Percentiles rank a stretch among this genome's conserved stretches.
These are phyloP conservation scores for Diarsia brunnea DNA, from an alignment of 2,888 invertebrate genomes.

Conservation along the genomic window DNA sequence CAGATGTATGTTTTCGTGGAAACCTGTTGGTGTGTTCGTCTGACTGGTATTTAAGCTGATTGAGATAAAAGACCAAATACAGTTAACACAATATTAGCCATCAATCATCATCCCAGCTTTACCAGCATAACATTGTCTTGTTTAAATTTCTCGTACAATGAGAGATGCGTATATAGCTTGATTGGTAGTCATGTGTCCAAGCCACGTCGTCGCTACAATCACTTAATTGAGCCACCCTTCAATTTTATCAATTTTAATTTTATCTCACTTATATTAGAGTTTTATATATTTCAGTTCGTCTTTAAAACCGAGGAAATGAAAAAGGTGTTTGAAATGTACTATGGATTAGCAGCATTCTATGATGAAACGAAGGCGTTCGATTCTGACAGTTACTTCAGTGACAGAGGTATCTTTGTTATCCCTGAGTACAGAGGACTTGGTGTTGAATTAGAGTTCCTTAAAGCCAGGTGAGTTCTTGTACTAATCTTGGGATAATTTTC, in stretches of 20 bases:
- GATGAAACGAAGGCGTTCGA: slow-evolving; percentile 57
- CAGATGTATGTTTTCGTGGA: not conserved
- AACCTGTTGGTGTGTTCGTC: not conserved
- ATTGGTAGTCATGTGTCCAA: too few relatives aligned
- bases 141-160: too few relatives aligned
- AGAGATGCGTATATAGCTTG: too few relatives aligned
- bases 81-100: too few relatives aligned
- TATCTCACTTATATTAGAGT: too few relatives aligned
- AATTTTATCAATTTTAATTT: too few relatives aligned
- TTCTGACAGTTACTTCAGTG: slow-evolving; percentile 62
- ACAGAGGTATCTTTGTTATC: slow-evolving; percentile 64
- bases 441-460: slow-evolving; percentile 67
- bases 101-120: too few relatives aligned
- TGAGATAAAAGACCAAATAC: too few relatives aligned
- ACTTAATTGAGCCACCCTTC: too few relatives aligned
- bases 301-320: slow-evolving; percentile 68
- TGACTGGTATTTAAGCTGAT: not conserved
- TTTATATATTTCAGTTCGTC: slow-evolving; percentile 49
- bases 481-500: not conserved
- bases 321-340: slow-evolving; percentile 64
- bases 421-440: slow-evolving; percentile 66
- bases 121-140: too few relatives aligned
- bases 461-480: slow-evolving; percentile 59
- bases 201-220: too few relatives aligned
- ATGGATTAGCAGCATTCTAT: slow-evolving; percentile 44